These are phyloP conservation scores for Eristalis pertinax DNA, from an alignment of 2,888 invertebrate species.

Conservation along the genomic window DNA sequence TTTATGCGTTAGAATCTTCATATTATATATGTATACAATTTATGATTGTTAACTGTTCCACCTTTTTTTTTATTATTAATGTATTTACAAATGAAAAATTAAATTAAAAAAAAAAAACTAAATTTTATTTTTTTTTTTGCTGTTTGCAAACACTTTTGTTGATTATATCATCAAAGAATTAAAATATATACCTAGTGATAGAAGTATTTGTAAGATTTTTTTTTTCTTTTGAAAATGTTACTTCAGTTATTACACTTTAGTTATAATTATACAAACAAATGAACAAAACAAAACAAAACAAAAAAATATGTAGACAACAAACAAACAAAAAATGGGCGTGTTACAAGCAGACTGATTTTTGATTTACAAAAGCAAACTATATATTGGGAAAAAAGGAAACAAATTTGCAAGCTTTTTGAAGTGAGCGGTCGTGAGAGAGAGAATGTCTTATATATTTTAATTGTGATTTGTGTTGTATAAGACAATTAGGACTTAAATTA, in stretches of 20 bases:
- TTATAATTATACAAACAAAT: conserved; percentile 43
- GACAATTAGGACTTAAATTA: conserved; percentile 61
- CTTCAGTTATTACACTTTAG: conserved; percentile 42
- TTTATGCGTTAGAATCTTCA: conserved; percentile 72
- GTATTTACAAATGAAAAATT: conserved; percentile 79
- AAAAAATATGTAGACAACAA: conserved; percentile 14
- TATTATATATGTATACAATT: conserved; percentile 76
- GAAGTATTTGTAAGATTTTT: conserved; percentile 43
- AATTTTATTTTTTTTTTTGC: conserved; percentile 47
- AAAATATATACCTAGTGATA: conserved; percentile 59
- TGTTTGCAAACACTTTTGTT: conserved; percentile 47
- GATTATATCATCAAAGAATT: conserved; percentile 52
- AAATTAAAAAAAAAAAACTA: conserved; percentile 66
- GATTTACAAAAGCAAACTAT: conserved; percentile 14
- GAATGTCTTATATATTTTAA: conserved; percentile 44
- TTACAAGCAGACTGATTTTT: conserved; percentile 68
- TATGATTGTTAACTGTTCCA: conserved; percentile 77
- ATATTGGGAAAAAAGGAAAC: neutral
- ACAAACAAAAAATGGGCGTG: conserved; percentile 51
- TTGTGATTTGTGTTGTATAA: conserved; percentile 65
- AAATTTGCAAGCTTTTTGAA: conserved; percentile 12
- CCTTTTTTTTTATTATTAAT: conserved; percentile 80
- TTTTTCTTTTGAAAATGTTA: conserved; percentile 46
- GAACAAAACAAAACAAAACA: conserved; percentile 1
- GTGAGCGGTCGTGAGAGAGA: conserved; percentile 24